phyloP scores from a whole-genome alignment of 2,797 vertebrate genomes.

The Dendrocincla fuliginosa region DNA sequence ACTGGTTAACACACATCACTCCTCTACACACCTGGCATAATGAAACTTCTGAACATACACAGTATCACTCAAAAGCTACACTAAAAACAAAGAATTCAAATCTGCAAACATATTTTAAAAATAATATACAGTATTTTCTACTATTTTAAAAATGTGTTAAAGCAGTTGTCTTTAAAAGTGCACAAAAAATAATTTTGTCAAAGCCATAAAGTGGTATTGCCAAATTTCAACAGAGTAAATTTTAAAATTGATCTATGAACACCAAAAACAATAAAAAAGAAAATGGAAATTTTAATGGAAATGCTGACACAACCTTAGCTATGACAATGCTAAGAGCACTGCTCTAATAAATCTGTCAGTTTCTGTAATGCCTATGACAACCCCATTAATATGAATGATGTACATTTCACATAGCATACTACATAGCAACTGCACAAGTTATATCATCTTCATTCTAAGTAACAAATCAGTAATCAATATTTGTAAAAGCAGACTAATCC shows the following conservation, averaged over 20 bases:
- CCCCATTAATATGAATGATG: slow-evolving; percentile 81
- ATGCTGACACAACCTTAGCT: slow-evolving; percentile 70
- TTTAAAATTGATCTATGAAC: slow-evolving; percentile 55
- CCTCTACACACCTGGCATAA: background rate
- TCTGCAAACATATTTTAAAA: background rate
- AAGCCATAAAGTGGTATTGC: slow-evolving; percentile 12
- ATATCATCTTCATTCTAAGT: slow-evolving; percentile 76
- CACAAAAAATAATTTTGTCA: slow-evolving; percentile 4
- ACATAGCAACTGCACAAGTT: slow-evolving; percentile 69
- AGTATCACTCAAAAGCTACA: background rate
- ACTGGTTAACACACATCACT: background rate
- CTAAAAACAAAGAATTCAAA: slow-evolving; percentile 3
- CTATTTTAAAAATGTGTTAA: slow-evolving; percentile 12
- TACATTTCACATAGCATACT: slow-evolving; percentile 67
- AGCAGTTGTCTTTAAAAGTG: background rate
- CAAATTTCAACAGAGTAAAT: slow-evolving; percentile 27
- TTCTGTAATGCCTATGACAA: slow-evolving; percentile 76
- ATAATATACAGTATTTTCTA: background rate
- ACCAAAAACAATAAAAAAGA: slow-evolving; percentile 11
- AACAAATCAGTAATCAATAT: slow-evolving; percentile 87
- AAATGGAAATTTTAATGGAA: slow-evolving; percentile 69
- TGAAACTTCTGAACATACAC: background rate
- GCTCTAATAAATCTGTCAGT: slow-evolving; percentile 78
- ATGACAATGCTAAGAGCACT: slow-evolving; percentile 50
- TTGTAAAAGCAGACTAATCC: slow-evolving; percentile 84